Percentiles rank a stretch among this genome's conserved stretches.
phyloP scores from a whole-genome alignment of 2,888 invertebrate species.

The Andrena hattorfiana region DNA sequence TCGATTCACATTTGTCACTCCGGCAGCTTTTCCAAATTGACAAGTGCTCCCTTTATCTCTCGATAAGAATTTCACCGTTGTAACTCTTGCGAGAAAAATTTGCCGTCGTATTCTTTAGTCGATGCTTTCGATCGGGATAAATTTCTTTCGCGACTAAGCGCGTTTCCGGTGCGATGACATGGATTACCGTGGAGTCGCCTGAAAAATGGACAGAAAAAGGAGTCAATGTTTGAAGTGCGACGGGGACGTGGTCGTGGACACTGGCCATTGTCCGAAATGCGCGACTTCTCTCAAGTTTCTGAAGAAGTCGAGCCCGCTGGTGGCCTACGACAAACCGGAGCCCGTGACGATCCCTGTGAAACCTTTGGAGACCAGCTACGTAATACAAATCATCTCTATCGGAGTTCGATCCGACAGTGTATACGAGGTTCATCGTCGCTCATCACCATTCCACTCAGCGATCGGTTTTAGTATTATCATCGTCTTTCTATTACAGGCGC shows the following conservation, averaged over 20 bases:
- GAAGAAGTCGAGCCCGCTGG: neutral
- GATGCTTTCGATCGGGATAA: neutral
- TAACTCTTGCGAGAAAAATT: conserved; percentile 22
- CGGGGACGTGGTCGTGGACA: conserved; percentile 18
- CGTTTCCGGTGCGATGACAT: conserved; percentile 1
- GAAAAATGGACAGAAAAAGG: conserved; percentile 37
- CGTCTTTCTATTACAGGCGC: conserved; percentile 56
- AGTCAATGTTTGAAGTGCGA: conserved; percentile 21
- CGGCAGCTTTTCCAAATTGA: conserved; percentile 41
- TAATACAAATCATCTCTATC: conserved; percentile 70
- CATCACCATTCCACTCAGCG: neutral
- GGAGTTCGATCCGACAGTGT: conserved; percentile 69
- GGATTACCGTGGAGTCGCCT: neutral
- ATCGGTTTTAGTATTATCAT: neutral
- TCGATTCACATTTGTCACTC: conserved; percentile 41
- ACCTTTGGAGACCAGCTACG: conserved; percentile 57
- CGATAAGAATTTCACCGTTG: neutral
- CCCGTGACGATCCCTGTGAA: conserved; percentile 36
- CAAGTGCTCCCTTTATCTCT: conserved; percentile 36
- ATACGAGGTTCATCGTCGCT: conserved; percentile 67
- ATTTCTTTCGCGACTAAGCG: neutral
- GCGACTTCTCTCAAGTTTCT: conserved; percentile 5
- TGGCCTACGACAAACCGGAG: conserved; percentile 5
- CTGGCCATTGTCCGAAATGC: conserved; percentile 30
- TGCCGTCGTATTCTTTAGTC: neutral